phyloP scores from a whole-genome alignment of 2,888 invertebrate genomes.

The Steinernema scapterisci region DNA sequence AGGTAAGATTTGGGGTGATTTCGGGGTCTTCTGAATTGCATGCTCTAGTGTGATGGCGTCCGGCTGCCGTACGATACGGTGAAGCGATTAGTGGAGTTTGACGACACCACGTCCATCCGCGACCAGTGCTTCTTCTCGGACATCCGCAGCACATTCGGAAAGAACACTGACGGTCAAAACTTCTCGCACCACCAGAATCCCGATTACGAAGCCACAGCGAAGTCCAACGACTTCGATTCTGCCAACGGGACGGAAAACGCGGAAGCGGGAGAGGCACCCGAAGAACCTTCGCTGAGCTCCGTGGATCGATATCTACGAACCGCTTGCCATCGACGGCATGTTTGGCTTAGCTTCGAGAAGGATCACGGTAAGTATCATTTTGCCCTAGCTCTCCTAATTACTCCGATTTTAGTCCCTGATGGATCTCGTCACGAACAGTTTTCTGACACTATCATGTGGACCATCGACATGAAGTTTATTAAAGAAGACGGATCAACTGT shows the following conservation, averaged over 20 bases:
- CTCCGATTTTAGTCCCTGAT: slow-evolving; percentile 41
- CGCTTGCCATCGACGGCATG: slow-evolving; percentile 34
- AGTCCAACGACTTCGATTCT: no score
- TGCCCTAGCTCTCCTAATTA: background rate
- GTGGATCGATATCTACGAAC: slow-evolving; percentile 32
- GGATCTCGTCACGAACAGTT: slow-evolving; percentile 59
- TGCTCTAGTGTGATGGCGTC: slow-evolving; percentile 58
- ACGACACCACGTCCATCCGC: slow-evolving; percentile 1
- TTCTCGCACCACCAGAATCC: background rate
- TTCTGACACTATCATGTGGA: slow-evolving; percentile 65
- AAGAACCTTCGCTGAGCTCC: slow-evolving; percentile 18
- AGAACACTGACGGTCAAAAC: background rate
- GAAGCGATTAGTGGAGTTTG: background rate
- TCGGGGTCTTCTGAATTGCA: background rate
- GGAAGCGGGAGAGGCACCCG: background rate
- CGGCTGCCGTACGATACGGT: slow-evolving; percentile 41
- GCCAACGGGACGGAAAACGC: background rate
- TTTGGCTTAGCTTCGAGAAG: slow-evolving; percentile 35
- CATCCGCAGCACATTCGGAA: background rate
- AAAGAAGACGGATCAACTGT: slow-evolving; percentile 17
- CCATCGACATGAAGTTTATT: slow-evolving; percentile 53
- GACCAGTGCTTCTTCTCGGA: slow-evolving; percentile 20
- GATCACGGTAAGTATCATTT: slow-evolving; percentile 9
- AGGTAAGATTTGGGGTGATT: slow-evolving; percentile 40
- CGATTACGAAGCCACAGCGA: background rate